Base-by-base conservation (phyloP, 2,888 invertebrate genomes). In the Drosophila nigricruria region DNA sequence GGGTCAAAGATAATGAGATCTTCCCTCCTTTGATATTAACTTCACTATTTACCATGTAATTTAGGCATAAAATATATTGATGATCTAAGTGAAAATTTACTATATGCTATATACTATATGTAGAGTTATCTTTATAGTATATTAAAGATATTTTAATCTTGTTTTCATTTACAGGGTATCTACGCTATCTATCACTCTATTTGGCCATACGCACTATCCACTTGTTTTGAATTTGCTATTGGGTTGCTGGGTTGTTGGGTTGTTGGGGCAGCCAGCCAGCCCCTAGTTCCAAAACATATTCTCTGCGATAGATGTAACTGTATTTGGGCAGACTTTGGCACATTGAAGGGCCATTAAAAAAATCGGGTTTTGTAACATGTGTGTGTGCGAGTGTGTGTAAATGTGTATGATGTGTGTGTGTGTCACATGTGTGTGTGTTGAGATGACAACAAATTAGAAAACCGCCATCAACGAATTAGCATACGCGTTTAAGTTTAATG, bases 391-490 rank as follows among this genome's bases (percentile, higher is more conserved):
- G 30, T 45, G 20, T 30, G 25, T 58, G 34, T 49, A n/a, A n/a
- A n/a, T n/a, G n/a, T n/a, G n/a, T n/a, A n/a, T n/a, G n/a, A n/a
- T n/a, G n/a, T n/a, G n/a, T n/a, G n/a, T n/a, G n/a, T n/a, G n/a
- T n/a, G n/a, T n/a, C n/a, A n/a, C n/a, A n/a, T n/a, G n/a, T n/a
- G 20, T 30, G 25, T 58, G 34, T 49, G 30, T 45, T 53, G 45
- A 70, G 63, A 87, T 81, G 70, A 77, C 70, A 80, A 74, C 72
- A 75, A 68, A 76, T 78, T 81, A 88, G 86, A 86, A 86, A 82
- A 86, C 82, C 86, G 82, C 79, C 79, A 88, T 84, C 84, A 80
- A 77, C 79, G 70, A 88, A 88, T 88, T 88, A 88, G 80, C 89
- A 88, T 89, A 88, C 89, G 84, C 82, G 88, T 84, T 88, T 89